Percentiles rank a stretch among this genome's conserved stretches.
Evolutionary conservation across 1,140 invertebrate genomes (phyloP).

Genomic region (Heliothis virescens): DNA sequence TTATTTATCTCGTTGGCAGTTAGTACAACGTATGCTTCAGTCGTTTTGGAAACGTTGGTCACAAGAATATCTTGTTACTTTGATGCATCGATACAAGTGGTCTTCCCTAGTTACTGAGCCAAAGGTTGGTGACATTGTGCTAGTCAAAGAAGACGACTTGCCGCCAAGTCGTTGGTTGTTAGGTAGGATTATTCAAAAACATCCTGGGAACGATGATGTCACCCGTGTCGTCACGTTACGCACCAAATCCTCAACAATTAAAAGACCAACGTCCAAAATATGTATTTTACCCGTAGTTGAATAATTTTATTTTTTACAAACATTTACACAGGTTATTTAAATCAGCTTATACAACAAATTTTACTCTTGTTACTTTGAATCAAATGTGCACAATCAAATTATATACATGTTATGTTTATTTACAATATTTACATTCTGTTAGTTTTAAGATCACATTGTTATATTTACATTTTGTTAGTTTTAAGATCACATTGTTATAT

Average conservation of each 20-base stretch:
- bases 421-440: no score
- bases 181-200: background rate
- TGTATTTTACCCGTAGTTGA: no score
- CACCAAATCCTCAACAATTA: background rate
- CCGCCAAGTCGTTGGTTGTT: background rate
- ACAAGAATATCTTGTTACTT: background rate
- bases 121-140: background rate
- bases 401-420: no score
- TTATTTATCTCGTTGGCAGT: background rate
- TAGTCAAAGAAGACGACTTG: background rate
- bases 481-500: no score
- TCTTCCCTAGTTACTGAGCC: background rate
- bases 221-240: slow-evolving; percentile 1
- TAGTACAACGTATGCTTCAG: background rate
- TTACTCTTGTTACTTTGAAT: no score
- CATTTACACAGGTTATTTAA: no score
- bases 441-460: no score
- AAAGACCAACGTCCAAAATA: background rate
- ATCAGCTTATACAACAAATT: no score
- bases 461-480: no score
- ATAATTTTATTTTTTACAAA: no score
- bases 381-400: no score
- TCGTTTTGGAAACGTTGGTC: background rate
- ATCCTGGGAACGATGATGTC: background rate
- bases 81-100: background rate